Base-by-base conservation (phyloP, 64 coral and sea anemone species). In the Pachyseris speciosa region DNA sequence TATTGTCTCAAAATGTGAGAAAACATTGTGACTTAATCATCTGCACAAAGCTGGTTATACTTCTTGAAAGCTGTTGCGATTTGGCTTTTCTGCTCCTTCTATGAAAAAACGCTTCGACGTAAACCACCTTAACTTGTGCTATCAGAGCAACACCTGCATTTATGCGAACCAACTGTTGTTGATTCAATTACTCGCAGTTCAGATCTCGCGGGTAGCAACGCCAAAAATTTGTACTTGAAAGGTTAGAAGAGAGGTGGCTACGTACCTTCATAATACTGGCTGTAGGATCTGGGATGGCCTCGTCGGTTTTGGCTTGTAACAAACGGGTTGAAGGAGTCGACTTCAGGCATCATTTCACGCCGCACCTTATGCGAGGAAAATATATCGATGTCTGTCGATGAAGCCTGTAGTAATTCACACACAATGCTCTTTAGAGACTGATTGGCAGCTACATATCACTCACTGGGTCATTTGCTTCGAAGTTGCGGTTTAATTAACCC, bases 301-400 rank as follows among this genome's bases (percentile, higher is more conserved):
- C 36, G 34, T 63, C 77, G 33, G 33, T 38, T 81, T 11, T 61
- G 32, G 77, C 33, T 81, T 13, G 77, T 32, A 40, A 41, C 29
- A 61, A 81, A 39, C 34, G 77, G 77, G 36, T 61, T n/a, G 32
- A 81, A 37, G 33, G 34, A 61, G 1, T 81, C 77, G 22, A 81
- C 77, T 81, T 61, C 77, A 59, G 77, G 52, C 53, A 81, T 81
- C 77, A 81, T 81, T 61, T 81, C 77, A 81, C 53, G 52, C 34
- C 77, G 52, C 31, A 81, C 77, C 77, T 81, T 39, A 40, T 22
- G 36, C 77, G 36, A 81, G 53, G 33, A 81, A 40, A 39, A 32
- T 8, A 38, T 37, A 81, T 39, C 32, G 22, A 80, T 26, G 51
- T 22, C 33, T 80, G 76, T 19, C 31, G 9, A 10, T 36, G 34